A percentile compares a stretch with the other conserved stretches of the same genome.
These are phyloP conservation scores for Eilema griseolum DNA, from an alignment of 2,888 invertebrate genomes.

Conservation along the genomic window DNA sequence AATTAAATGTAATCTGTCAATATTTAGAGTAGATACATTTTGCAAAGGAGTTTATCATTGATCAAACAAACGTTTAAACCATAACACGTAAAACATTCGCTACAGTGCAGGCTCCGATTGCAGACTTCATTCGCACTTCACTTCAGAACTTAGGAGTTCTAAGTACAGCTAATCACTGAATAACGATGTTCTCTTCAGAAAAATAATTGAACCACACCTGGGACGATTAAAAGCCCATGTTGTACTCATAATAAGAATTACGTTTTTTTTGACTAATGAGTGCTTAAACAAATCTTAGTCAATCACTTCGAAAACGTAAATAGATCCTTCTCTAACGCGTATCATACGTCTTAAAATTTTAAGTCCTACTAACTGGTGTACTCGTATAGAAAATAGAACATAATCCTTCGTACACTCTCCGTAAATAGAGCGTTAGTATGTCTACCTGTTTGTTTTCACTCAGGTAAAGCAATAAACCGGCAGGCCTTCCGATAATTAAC, in stretches of 20 bases:
- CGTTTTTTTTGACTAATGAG: neutral
- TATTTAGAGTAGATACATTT: too few species aligned
- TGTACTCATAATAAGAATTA: neutral
- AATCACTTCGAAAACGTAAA: neutral
- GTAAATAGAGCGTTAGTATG: conserved; percentile 25
- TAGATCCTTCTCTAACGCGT: neutral
- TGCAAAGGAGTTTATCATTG: too few species aligned
- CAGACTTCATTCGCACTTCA: too few species aligned
- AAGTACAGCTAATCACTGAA: neutral
- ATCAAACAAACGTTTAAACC: too few species aligned
- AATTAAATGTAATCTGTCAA: too few species aligned
- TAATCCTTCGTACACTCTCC: neutral
- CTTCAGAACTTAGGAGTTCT: too few species aligned
- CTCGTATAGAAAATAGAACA: neutral
- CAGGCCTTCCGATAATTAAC: conserved; percentile 51
- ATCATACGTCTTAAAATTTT: neutral
- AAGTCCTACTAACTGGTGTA: neutral
- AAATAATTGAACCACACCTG: too few species aligned
- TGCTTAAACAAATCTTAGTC: neutral
- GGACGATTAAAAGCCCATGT: neutral
- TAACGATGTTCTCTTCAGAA: neutral
- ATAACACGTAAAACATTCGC: too few species aligned
- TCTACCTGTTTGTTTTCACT: conserved; percentile 46
- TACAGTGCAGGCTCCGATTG: too few species aligned
- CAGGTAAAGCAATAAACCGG: conserved; percentile 58